These are phyloP conservation scores for Malurus cyaneus DNA, from an alignment of 2,113 vertebrate species.

Conservation along the genomic window DNA sequence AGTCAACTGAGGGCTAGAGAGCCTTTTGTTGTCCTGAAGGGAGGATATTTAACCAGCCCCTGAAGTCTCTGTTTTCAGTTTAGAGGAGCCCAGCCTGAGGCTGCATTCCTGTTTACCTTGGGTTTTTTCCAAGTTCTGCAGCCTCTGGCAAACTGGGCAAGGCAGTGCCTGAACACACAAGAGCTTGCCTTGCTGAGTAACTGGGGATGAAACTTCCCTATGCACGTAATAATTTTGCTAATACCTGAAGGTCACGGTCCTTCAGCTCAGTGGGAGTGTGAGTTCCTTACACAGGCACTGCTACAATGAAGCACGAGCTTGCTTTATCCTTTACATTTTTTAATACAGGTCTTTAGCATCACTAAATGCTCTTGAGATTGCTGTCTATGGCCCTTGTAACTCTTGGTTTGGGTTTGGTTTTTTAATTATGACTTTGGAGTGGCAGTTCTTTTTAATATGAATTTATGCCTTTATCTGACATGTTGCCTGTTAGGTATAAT, in stretches of 20 bases:
- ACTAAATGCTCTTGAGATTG: not conserved
- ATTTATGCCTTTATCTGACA: not conserved
- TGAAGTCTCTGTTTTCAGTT: not conserved
- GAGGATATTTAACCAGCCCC: not conserved
- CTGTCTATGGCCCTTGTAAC: not conserved
- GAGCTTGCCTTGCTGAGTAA: not conserved
- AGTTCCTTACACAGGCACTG: not conserved
- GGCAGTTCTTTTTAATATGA: not conserved
- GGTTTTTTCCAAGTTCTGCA: not conserved
- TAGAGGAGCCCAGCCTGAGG: not conserved
- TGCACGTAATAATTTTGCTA: fast-evolving
- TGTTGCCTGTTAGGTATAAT: not conserved
- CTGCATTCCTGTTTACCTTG: not conserved
- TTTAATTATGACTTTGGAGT: not conserved
- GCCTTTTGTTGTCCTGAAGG: not conserved
- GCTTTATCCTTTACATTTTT: not conserved
- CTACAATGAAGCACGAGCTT: not conserved
- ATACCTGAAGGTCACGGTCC: not conserved
- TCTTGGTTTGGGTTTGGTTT: not conserved
- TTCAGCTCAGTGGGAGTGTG: not conserved
- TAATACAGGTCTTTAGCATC: not conserved
- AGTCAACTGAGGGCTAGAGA: not conserved
- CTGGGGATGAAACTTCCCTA: not conserved
- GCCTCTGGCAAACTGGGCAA: not conserved
- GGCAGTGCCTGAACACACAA: not conserved